Evolutionary conservation across 2,113 vertebrate species (phyloP).

Genomic region (Willisornis vidua): DNA sequence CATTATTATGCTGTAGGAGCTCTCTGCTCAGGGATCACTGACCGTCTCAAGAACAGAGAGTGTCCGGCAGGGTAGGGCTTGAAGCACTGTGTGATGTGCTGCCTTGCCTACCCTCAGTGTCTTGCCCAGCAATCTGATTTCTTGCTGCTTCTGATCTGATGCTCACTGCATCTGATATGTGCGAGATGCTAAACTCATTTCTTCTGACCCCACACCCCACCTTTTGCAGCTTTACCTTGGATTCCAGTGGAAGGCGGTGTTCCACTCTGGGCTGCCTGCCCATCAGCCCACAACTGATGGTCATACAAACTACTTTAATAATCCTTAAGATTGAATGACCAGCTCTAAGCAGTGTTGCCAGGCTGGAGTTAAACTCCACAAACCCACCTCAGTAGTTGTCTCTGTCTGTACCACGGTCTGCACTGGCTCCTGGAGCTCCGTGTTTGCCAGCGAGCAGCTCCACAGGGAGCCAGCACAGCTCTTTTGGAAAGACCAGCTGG

Average conservation of each 20-base stretch:
- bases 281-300: not conserved
- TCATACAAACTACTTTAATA: not conserved
- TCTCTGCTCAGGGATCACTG: not conserved
- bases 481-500: not conserved
- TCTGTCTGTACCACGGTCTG: not conserved
- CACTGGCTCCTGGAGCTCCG: not conserved
- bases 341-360: not conserved
- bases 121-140: not conserved
- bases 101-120: not conserved
- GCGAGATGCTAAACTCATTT: not conserved
- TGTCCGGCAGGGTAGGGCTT: not conserved
- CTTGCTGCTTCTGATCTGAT: not conserved
- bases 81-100: not conserved
- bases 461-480: not conserved
- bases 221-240: not conserved
- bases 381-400: not conserved
- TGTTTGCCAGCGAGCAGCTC: not conserved
- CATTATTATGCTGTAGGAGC: not conserved
- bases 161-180: not conserved
- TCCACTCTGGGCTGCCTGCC: not conserved
- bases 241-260: not conserved
- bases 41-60: not conserved
- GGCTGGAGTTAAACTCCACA: not conserved
- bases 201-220: not conserved
- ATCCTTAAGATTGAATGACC: not conserved